These are phyloP conservation scores for Gasterosteus aculeatus DNA, from an alignment of 2,113 vertebrate genomes.

Conservation along the genomic window DNA sequence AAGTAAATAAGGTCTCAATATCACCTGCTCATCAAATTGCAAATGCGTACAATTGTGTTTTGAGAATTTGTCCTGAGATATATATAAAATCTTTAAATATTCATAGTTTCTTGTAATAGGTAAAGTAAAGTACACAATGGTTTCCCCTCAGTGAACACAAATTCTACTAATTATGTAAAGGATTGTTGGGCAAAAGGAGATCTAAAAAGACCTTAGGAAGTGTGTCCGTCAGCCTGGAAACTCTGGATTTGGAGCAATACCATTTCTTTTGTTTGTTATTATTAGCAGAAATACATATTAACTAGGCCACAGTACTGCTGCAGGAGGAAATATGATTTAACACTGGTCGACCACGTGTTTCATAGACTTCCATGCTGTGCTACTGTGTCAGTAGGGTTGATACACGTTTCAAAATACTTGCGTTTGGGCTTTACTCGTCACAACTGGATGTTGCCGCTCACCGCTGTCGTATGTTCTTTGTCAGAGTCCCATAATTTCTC, in stretches of 20 bases:
- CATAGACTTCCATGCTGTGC: too few species aligned
- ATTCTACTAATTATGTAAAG: neutral
- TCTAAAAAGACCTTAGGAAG: neutral
- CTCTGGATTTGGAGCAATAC: neutral
- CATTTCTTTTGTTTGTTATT: conserved; percentile 5
- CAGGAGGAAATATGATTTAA: neutral
- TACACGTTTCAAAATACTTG: too few species aligned
- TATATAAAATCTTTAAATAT: neutral
- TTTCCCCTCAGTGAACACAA: neutral
- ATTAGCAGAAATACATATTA: conserved; percentile 4
- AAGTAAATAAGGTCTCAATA: neutral
- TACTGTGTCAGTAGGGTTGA: too few species aligned
- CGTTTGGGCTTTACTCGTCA: too few species aligned
- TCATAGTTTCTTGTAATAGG: neutral
- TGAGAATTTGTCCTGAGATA: neutral
- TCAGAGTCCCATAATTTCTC: too few species aligned
- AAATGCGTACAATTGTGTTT: neutral
- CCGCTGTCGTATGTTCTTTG: too few species aligned
- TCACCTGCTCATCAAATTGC: neutral
- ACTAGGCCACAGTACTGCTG: neutral
- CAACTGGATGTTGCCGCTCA: neutral
- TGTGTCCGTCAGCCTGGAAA: conserved; percentile 5
- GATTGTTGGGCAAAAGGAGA: neutral
- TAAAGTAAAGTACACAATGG: neutral
- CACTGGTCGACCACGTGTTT: neutral